phyloP scores from a whole-genome alignment of 2,888 invertebrate genomes.

The Vanessa cardui region DNA sequence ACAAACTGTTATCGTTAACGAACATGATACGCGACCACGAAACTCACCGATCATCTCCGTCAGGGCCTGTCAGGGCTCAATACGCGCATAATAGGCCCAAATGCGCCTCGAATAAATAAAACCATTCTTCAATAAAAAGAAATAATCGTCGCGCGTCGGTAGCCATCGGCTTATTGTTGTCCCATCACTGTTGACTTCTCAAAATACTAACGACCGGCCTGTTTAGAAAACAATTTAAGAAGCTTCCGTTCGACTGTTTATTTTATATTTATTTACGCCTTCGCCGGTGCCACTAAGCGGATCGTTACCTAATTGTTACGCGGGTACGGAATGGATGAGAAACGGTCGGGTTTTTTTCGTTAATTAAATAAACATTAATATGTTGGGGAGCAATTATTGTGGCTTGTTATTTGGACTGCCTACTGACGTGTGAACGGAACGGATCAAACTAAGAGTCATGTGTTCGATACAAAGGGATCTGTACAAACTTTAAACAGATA shows the following conservation, averaged over 20 bases:
- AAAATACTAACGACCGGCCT: slow-evolving; percentile 52
- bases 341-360: slow-evolving; percentile 49
- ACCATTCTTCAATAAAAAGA: slow-evolving; percentile 28
- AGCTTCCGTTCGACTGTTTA: slow-evolving; percentile 70
- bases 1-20: slow-evolving; percentile 6
- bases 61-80: slow-evolving; percentile 33
- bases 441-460: neutral
- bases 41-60: slow-evolving; percentile 31
- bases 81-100: slow-evolving; percentile 29
- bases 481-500: no score
- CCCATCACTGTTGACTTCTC: slow-evolving; percentile 36
- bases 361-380: slow-evolving; percentile 75
- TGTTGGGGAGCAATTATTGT: slow-evolving; percentile 56
- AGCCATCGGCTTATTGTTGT: slow-evolving; percentile 46
- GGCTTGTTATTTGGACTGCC: slow-evolving; percentile 48
- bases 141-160: slow-evolving; percentile 46
- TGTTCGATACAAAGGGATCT: no score
- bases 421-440: slow-evolving; percentile 51
- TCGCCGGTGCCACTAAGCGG: slow-evolving; percentile 70
- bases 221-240: slow-evolving; percentile 80
- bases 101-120: slow-evolving; percentile 30
- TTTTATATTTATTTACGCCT: slow-evolving; percentile 64
- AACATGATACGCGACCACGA: slow-evolving; percentile 9
- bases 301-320: slow-evolving; percentile 71
- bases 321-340: slow-evolving; percentile 44